Conservation (phyloP, 2,113 vertebrate species). For the Vombatus ursinus region DNA sequence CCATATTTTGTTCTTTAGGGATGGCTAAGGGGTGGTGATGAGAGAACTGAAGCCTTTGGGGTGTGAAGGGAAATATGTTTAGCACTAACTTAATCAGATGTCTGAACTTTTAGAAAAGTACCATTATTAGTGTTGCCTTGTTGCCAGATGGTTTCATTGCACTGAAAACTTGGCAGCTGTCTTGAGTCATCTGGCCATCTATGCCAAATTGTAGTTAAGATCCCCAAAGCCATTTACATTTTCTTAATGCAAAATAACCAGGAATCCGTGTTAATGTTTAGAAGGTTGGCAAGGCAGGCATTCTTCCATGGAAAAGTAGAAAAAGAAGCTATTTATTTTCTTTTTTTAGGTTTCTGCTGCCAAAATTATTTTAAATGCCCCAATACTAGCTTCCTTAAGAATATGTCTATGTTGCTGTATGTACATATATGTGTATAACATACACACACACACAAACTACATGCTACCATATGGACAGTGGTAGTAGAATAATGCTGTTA, state of each 20-base stretch:
- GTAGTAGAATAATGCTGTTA: too few species aligned
- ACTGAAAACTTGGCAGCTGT: background rate
- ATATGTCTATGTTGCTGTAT: too few species aligned
- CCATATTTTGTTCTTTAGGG: background rate
- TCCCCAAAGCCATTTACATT: background rate
- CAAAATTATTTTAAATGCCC: background rate
- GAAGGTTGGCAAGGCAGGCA: background rate
- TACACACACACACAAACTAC: too few species aligned
- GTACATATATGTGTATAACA: background rate
- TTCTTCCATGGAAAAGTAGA: background rate
- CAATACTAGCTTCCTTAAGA: background rate
- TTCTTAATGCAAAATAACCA: background rate
- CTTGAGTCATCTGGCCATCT: background rate
- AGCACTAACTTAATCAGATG: background rate
- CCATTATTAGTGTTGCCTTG: background rate
- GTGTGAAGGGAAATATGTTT: background rate
- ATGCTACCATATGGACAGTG: too few species aligned
- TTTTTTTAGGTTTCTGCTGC: background rate
- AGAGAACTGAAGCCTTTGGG: background rate
- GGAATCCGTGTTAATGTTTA: background rate
- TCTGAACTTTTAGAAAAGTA: background rate
- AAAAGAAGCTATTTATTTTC: background rate
- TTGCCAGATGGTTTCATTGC: background rate
- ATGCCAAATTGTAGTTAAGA: background rate
- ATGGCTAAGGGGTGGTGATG: background rate